These are phyloP conservation scores for Acrossocheilus fasciatus DNA, from an alignment of 2,797 vertebrate species.

Conservation along the genomic window DNA sequence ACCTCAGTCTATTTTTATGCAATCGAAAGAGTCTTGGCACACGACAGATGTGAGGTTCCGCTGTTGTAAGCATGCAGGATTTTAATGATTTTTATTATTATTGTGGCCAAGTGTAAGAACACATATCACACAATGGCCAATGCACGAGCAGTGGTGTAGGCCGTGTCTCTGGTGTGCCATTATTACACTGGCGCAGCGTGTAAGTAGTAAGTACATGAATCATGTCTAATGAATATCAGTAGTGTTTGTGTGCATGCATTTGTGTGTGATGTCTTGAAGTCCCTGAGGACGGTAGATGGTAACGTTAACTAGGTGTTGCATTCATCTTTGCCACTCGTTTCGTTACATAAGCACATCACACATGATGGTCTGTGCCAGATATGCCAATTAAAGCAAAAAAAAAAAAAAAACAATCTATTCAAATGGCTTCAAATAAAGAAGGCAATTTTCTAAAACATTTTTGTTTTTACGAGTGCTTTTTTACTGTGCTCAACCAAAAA, in stretches of 20 bases:
- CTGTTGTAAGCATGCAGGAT: slow-evolving; percentile 30
- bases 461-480: neutral
- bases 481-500: neutral
- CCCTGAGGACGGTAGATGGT: neutral
- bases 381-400: slow-evolving; percentile 9
- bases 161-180: slow-evolving; percentile 39
- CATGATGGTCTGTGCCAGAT: slow-evolving; percentile 1
- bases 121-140: slow-evolving; percentile 8
- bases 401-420: neutral
- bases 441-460: neutral
- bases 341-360: slow-evolving; percentile 34
- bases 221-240: slow-evolving; percentile 36
- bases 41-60: neutral
- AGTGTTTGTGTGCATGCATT: slow-evolving; percentile 6
- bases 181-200: slow-evolving; percentile 30
- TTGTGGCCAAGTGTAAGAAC: slow-evolving; percentile 7
- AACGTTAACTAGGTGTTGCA: neutral
- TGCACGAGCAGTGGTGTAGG: neutral
- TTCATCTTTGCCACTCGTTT: slow-evolving; percentile 21
- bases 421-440: neutral
- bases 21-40: slow-evolving; percentile 21
- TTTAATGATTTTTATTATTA: neutral
- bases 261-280: slow-evolving; percentile 6
- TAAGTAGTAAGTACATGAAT: slow-evolving; percentile 41
- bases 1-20: slow-evolving; percentile 3